Evolutionary conservation across 2,113 vertebrate species (phyloP).

Genomic region (Aplodontia rufa): DNA sequence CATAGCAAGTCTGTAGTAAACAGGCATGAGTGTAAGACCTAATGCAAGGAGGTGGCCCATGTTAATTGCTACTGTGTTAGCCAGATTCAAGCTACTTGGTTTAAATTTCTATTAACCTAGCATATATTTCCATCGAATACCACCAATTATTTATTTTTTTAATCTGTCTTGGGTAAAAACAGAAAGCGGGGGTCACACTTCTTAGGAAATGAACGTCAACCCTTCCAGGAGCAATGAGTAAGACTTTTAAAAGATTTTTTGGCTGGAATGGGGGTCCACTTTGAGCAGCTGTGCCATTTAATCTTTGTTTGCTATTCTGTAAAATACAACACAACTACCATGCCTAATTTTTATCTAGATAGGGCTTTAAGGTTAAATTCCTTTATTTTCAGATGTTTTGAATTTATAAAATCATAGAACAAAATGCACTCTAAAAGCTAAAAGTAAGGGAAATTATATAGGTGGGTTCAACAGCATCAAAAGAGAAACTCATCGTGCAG

Average conservation of each 20-base stretch:
- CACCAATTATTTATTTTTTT: neutral
- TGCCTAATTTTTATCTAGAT: neutral
- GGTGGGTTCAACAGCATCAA: neutral
- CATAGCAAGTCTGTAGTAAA: neutral
- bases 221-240: neutral
- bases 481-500: neutral
- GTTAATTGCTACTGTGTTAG: neutral
- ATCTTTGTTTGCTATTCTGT: neutral
- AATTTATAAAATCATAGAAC: neutral
- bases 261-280: neutral
- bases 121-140: neutral
- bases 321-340: neutral
- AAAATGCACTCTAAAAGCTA: neutral
- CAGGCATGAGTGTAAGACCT: neutral
- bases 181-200: neutral
- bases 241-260: neutral
- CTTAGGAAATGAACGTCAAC: neutral
- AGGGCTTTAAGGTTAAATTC: neutral
- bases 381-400: constrained; percentile 6
- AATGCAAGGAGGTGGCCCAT: neutral
- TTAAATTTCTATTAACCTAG: constrained; percentile 18
- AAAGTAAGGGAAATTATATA: neutral
- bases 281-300: neutral
- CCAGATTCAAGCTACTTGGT: neutral
- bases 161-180: neutral